These are phyloP conservation scores for Stenodera caucasica DNA, from an alignment of 2,888 invertebrate genomes.

Conservation along the genomic window DNA sequence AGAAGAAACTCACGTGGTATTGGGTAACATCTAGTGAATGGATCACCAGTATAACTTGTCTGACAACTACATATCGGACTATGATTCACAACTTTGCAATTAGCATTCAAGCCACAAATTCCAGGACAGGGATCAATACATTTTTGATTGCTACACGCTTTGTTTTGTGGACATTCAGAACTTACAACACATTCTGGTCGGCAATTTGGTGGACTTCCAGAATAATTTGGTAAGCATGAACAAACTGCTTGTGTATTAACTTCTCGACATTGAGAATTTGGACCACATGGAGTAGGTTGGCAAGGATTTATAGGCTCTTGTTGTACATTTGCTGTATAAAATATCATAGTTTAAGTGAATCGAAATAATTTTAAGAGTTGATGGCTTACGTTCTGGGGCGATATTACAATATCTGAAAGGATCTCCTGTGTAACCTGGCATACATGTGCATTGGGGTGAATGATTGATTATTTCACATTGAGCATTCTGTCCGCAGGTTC, in stretches of 20 bases:
- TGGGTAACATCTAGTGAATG: constrained; percentile 69
- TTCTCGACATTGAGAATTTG: constrained; percentile 65
- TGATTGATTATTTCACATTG: constrained; percentile 75
- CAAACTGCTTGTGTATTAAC: constrained; percentile 68
- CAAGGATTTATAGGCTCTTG: constrained; percentile 62
- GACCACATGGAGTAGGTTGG: constrained; percentile 68
- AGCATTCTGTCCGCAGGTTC: constrained; percentile 75
- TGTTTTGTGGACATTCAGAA: constrained; percentile 67
- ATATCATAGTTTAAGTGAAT: constrained; percentile 11
- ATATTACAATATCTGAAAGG: constrained; percentile 54
- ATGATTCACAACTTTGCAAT: constrained; percentile 76
- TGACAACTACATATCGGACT: constrained; percentile 71
- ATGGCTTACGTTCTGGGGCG: constrained; percentile 48
- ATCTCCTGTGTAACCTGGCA: constrained; percentile 66
- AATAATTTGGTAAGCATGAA: constrained; percentile 68
- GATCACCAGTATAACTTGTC: constrained; percentile 66
- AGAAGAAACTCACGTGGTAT: constrained; percentile 55
- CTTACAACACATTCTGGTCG: constrained; percentile 74
- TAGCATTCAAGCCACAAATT: constrained; percentile 70
- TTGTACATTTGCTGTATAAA: background rate
- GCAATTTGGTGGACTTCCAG: constrained; percentile 71
- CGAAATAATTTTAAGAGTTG: background rate
- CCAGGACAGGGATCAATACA: constrained; percentile 74
- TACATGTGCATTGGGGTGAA: constrained; percentile 69
- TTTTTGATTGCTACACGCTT: constrained; percentile 72